Conservation (phyloP, 2,113 vertebrate species). For the Hippolais icterina region DNA sequence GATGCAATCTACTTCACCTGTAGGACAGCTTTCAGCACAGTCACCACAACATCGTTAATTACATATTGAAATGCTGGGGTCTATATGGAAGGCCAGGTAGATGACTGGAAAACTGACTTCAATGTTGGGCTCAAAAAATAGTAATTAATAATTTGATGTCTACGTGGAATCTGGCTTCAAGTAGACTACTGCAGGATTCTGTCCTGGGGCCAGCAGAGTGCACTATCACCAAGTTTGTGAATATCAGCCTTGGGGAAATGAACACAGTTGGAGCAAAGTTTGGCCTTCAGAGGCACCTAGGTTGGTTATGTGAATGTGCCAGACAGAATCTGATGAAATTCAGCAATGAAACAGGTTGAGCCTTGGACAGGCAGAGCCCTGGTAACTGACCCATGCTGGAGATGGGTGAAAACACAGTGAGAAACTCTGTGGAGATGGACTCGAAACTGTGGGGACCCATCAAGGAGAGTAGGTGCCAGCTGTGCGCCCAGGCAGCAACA, state of each 20-base stretch:
- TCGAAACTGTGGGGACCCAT: fast-evolving
- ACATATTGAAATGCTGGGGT: background rate
- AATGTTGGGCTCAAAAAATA: background rate
- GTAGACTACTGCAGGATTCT: background rate
- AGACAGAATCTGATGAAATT: background rate
- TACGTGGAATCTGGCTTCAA: background rate
- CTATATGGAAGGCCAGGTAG: background rate
- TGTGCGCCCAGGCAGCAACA: background rate
- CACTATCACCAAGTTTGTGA: background rate
- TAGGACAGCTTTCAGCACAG: background rate
- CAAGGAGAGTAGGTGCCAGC: background rate
- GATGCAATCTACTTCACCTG: background rate
- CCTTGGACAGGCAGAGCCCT: background rate
- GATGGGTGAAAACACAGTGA: too few species aligned
- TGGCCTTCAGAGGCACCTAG: background rate
- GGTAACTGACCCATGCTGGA: background rate
- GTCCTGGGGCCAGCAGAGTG: background rate
- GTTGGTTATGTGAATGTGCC: background rate
- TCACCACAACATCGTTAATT: background rate
- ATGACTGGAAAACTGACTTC: background rate
- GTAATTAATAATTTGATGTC: background rate
- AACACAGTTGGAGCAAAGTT: background rate
- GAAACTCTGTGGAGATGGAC: background rate
- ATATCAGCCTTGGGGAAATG: background rate
- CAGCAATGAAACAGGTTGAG: background rate